These are phyloP conservation scores for Blastomussa wellsi DNA, from an alignment of 92 coral and sea anemone species.

Conservation along the genomic window DNA sequence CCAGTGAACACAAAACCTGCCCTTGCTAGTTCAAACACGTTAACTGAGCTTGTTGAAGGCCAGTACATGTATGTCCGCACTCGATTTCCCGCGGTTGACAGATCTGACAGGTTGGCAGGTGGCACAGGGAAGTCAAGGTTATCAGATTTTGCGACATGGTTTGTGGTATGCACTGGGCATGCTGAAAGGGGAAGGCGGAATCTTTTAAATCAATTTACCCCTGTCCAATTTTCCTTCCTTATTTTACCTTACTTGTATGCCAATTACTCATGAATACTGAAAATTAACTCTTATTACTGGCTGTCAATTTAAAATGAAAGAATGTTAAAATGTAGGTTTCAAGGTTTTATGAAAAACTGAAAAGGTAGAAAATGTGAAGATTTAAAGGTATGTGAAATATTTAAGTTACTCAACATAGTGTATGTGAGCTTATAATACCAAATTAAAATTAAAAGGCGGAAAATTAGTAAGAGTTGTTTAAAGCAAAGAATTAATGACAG, in stretches of 20 bases:
- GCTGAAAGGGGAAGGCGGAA: slow-evolving; percentile 63
- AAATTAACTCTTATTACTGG: not conserved
- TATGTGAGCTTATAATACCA: not conserved
- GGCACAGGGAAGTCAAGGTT: slow-evolving; percentile 28
- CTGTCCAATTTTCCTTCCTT: not conserved
- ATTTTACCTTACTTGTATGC: not conserved
- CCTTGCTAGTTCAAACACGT: slow-evolving; percentile 95
- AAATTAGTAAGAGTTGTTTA: not conserved
- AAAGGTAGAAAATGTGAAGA: not conserved
- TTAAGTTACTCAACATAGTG: not conserved
- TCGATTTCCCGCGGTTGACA: slow-evolving; percentile 71
- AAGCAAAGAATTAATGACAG: not conserved
- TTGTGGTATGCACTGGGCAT: slow-evolving; percentile 60
- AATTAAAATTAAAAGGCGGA: not conserved
- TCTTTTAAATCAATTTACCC: slow-evolving; percentile 1
- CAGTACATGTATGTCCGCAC: slow-evolving; percentile 88
- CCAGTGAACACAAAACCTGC: slow-evolving; percentile 98
- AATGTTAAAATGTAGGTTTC: not conserved
- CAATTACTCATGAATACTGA: not conserved
- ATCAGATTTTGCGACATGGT: slow-evolving; percentile 48
- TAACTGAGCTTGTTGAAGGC: slow-evolving; percentile 97
- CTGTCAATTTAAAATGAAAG: not conserved
- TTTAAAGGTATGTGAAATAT: not conserved
- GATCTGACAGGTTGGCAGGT: slow-evolving; percentile 67
- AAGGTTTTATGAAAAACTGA: not conserved